Conservation (phyloP, 2,888 invertebrate genomes). For the Gnatocerus cornutus region DNA sequence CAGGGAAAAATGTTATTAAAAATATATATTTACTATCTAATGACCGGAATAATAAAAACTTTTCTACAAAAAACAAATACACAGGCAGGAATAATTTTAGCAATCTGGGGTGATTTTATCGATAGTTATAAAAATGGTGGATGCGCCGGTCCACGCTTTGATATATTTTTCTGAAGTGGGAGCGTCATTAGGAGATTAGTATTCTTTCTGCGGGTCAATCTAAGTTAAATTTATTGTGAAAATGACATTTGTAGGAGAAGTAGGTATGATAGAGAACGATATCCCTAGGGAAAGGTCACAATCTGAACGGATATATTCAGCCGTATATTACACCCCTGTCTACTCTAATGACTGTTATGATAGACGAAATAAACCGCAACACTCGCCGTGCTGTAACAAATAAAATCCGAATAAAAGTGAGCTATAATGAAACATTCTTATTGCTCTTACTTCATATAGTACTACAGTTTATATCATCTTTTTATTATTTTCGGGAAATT, state of each 20-base stretch:
- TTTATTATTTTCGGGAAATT: constrained; percentile 46
- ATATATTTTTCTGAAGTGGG: too few species aligned
- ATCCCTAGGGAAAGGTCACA: constrained; percentile 54
- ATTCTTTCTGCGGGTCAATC: constrained; percentile 52
- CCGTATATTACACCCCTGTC: constrained; percentile 60
- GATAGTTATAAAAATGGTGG: too few species aligned
- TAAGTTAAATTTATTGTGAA: constrained; percentile 56
- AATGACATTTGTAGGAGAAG: constrained; percentile 54
- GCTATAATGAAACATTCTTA: constrained; percentile 48
- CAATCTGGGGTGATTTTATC: too few species aligned
- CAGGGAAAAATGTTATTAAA: too few species aligned
- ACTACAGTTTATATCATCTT: constrained; percentile 45
- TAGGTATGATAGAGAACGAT: constrained; percentile 54
- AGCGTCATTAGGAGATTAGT: constrained; percentile 47
- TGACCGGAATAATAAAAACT: too few species aligned
- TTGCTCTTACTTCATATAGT: constrained; percentile 46
- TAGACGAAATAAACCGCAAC: constrained; percentile 57
- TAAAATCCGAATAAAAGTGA: constrained; percentile 56
- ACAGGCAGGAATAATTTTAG: too few species aligned
- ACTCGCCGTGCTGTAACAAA: constrained; percentile 53
- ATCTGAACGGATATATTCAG: constrained; percentile 58
- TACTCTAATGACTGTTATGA: constrained; percentile 59
- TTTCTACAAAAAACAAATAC: too few species aligned
- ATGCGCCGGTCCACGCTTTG: too few species aligned
- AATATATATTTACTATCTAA: too few species aligned